Base-by-base conservation (phyloP, 2,888 invertebrate species). In the Cantharis lateralis region DNA sequence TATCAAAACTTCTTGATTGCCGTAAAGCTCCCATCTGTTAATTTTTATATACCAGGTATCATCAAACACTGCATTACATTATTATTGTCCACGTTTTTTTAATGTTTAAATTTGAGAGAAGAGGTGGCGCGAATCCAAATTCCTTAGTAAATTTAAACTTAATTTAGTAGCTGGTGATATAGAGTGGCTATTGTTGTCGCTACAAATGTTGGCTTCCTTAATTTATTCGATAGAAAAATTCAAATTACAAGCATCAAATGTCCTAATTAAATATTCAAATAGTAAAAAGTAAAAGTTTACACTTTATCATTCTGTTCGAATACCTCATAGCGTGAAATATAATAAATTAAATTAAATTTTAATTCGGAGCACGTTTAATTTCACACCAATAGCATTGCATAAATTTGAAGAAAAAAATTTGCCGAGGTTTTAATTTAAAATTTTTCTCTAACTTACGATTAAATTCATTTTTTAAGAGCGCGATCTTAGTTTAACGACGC, bases 71-170 rank as follows among this genome's bases (percentile, higher is more conserved):
- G 70, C 69, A 74, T 70, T 48, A 69, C 74, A 20, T 32, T 64
- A 32, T 72, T 72, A 62, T 76, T 72, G 76, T 72, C 68, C 61
- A 72, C 72, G 68, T 69, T 75, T 68, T 70, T 72, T 66, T 32
- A 11, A 61, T 32, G 69, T 28, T 62, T 69, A 69, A 69, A 72
- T 76, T 75, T 76, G 72, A 72, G 69, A 64, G 70, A 68, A 63
- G 24, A 24, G 68, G 72, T 76, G 76, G 76, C 76, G 66, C 62
- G 18, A 32, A 28, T 72, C 76, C 76, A 76, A 76, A 76, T 72
- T 71, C 68, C 76, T 15, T 48, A 62, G 72, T 76, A 76, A 72
- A 68, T 72, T 76, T 76, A 76, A 70, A 69, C 69, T 62, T 69
- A 71, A 72, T 69, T 72, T 69, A 68, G 16, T 69, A 68, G 24